Base-by-base conservation (phyloP, 2,797 vertebrate species). In the Leptodactylus fallax region DNA sequence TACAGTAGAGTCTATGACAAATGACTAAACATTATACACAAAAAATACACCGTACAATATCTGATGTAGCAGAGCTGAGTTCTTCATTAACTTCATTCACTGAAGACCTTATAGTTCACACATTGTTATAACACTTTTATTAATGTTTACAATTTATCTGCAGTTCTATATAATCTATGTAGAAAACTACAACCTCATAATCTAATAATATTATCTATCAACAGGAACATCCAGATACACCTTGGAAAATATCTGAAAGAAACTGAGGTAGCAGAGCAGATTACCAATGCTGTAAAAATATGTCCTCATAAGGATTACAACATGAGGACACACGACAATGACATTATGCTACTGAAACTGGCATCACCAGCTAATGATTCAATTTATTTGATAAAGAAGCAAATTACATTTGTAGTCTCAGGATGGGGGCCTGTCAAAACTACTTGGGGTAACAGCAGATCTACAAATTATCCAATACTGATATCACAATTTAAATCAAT, bases 321-420 rank as follows among this genome's bases (percentile, higher is more conserved):
- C 67, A 88, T 53, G 0, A 14, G 11, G 6, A 92, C 85, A 65
- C 0, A 91, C 3, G 83, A 90, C 88, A 96, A 95, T 45, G 95
- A 96, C 88, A 91, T 94, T 36, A 91, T 96, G 95, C 85, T 96
- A 19, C 81, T 95, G 10, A 93, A 95, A 7, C 92, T 96, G 79
- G 19, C 87, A 0, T 12, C 79, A 0, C 93, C 94, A 0, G 91
- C 91, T 53, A 61, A n/a, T n/a, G n/a, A n/a, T n/a, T n/a, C n/a
- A n/a, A n/a, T n/a, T n/a, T n/a, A n/a, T n/a, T n/a, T n/a, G n/a
- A n/a, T n/a, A n/a, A n/a, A n/a, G n/a, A n/a, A n/a, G n/a, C n/a
- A n/a, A n/a, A n/a, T n/a, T n/a, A n/a, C n/a, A n/a, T n/a, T n/a
- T n/a, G n/a, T n/a, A n/a, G n/a, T n/a, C n/a, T n/a, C n/a, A n/a